Base-by-base conservation (phyloP, 23 tunicate species). In the Halocynthia roretzi region DNA sequence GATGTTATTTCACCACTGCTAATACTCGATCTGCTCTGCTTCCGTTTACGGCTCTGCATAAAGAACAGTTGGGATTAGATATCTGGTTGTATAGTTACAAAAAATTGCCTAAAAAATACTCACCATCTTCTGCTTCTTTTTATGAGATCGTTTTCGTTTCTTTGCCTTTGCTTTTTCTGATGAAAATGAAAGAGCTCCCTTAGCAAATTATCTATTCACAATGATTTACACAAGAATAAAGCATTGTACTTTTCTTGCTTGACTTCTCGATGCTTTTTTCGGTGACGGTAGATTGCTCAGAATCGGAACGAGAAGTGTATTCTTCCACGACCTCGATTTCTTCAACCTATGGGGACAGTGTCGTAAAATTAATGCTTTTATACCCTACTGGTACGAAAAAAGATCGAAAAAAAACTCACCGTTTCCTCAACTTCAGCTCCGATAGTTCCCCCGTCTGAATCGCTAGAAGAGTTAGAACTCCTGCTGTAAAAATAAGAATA, bases 261-360 rank as follows among this genome's bases (percentile, higher is more conserved):
- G 11, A 19, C 23, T 67, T 67, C 22, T 67, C 71, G 12, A 19
- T 44, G 23, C 15, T 67, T 12, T 12, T n/a, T 11, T n/a, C 18
- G 71, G 21, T n/a, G 2, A 19, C 71, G n/a, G n/a, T 58, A 11
- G 71, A 72, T 19, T 11, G 54, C 55, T 72, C 77, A 18, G 11
- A 22, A 20, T 31, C 71, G 11, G 71, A 63, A 31, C n/a, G 71
- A 48, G 81, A 40, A 51, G 54, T 77, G 5, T 10, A 77, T 77
- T 77, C 81, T 40, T 77, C 88, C 14, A 78, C 72, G 8, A 84
- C 88, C 61, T 84, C 88, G 17, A 84, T 56, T 44, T 84, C 88
- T 50, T 84, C 88, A 5, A 84, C 56, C 88, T 83, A 62, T 0
- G 40, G 50, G 0, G 57, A 58, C 17, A 14, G 63, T n/a, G 15